Conservation (phyloP, 2,888 invertebrate species). For the Drosophila histrio region DNA sequence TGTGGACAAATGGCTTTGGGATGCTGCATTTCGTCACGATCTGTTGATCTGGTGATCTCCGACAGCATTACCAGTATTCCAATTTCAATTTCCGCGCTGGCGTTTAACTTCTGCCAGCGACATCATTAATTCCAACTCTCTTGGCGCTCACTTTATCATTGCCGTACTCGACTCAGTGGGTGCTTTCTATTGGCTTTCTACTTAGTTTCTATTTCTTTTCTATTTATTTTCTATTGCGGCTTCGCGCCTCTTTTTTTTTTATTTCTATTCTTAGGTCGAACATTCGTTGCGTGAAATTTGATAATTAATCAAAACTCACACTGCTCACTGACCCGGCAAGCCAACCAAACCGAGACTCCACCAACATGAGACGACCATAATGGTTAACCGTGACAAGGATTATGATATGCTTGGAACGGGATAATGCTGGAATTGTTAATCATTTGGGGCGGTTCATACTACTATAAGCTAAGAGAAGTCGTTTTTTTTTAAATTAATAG, state of each 20-base stretch:
- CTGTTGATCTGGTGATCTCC: slow-evolving; percentile 32
- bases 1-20: no score
- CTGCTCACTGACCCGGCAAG: slow-evolving; percentile 41
- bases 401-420: slow-evolving; percentile 39
- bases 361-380: slow-evolving; percentile 17
- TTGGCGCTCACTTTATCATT: slow-evolving; percentile 54
- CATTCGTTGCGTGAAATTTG: slow-evolving; percentile 84
- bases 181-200: slow-evolving; percentile 52
- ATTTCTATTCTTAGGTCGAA: slow-evolving; percentile 36
- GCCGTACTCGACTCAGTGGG: slow-evolving; percentile 23
- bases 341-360: neutral
- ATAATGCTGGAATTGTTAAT: neutral
- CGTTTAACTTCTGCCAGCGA: slow-evolving; percentile 56
- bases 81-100: slow-evolving; percentile 69
- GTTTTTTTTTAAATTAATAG: neutral
- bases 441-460: neutral
- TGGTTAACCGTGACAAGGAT: slow-evolving; percentile 74
- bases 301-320: slow-evolving; percentile 84
- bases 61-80: slow-evolving; percentile 6
- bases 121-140: slow-evolving; percentile 69
- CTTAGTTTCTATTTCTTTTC: slow-evolving; percentile 16
- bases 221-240: neutral
- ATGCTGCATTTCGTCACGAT: slow-evolving; percentile 62
- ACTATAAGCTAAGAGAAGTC: neutral
- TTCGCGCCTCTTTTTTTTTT: slow-evolving; percentile 36